Evolutionary conservation across 1,140 invertebrate genomes (phyloP).

Genomic region (Lepidurus apus): DNA sequence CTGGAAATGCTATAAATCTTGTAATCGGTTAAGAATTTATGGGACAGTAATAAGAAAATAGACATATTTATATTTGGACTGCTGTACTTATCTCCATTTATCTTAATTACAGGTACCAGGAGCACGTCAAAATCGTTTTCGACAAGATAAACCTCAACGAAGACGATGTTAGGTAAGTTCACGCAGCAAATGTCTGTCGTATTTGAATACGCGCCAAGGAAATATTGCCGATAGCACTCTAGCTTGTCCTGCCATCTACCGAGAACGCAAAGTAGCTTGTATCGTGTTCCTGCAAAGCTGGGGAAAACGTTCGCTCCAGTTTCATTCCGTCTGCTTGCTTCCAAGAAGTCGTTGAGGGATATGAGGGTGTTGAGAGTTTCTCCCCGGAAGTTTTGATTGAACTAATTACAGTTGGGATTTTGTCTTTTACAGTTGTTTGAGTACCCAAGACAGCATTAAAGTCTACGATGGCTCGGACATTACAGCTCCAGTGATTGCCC

Average conservation of each 20-base stretch:
- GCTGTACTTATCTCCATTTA: background rate
- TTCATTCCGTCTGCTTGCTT: background rate
- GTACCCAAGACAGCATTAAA: constrained; percentile 71
- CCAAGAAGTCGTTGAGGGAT: background rate
- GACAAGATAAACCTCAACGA: constrained; percentile 43
- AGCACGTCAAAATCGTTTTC: constrained; percentile 46
- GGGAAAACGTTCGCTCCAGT: constrained; percentile 24
- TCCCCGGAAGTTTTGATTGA: constrained; percentile 36
- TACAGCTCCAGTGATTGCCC: constrained; percentile 61
- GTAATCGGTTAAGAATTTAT: no score
- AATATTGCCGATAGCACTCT: background rate
- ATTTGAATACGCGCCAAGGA: no score
- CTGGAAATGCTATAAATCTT: no score
- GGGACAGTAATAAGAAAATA: background rate
- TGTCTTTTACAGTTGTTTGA: constrained; percentile 59
- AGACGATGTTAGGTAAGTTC: constrained; percentile 41
- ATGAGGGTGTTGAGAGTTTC: constrained; percentile 39
- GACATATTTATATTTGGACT: background rate
- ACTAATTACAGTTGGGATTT: no score
- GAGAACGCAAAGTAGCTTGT: background rate
- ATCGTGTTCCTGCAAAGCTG: no score
- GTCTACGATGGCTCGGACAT: constrained; percentile 65
- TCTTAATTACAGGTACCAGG: constrained; percentile 41
- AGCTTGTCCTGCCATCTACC: background rate
- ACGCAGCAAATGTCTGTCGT: no score